These are phyloP conservation scores for Meles meles DNA, from an alignment of 2,113 vertebrate genomes.

Conservation along the genomic window DNA sequence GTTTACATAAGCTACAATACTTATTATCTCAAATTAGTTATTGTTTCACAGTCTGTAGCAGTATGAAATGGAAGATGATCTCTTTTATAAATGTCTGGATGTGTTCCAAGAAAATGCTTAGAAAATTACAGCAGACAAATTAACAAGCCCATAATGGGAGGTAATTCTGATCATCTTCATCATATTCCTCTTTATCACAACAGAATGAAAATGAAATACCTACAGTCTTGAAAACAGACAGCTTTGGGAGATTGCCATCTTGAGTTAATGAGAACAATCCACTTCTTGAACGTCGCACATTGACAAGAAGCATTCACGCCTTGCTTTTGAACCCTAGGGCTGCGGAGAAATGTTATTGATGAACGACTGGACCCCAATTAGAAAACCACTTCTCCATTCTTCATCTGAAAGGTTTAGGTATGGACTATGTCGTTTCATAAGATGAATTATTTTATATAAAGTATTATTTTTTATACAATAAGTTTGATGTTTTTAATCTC, in stretches of 20 bases:
- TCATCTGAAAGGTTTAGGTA: not conserved
- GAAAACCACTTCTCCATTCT: not conserved
- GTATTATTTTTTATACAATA: not conserved
- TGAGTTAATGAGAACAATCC: constrained; percentile 45
- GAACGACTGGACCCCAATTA: not conserved
- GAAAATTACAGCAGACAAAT: constrained; percentile 64
- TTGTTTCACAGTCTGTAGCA: constrained; percentile 41
- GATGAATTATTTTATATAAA: not conserved
- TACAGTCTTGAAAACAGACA: constrained; percentile 21
- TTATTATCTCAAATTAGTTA: constrained; percentile 60
- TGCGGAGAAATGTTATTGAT: not conserved
- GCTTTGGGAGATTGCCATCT: constrained; percentile 55
- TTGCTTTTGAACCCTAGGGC: not conserved
- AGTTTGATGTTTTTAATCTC: not conserved
- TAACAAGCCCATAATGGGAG: constrained; percentile 52
- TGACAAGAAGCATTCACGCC: not conserved
- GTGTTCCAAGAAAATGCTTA: constrained; percentile 57
- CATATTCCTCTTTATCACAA: constrained; percentile 38
- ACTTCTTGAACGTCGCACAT: not conserved
- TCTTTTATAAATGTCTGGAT: constrained; percentile 57
- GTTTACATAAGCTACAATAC: constrained; percentile 54
- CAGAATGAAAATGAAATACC: constrained; percentile 54
- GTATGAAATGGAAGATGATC: constrained; percentile 56
- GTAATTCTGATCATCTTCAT: constrained; percentile 11
- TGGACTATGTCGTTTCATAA: not conserved